phyloP scores from a whole-genome alignment of 2,113 vertebrate species.

The Vidua chalybeata region DNA sequence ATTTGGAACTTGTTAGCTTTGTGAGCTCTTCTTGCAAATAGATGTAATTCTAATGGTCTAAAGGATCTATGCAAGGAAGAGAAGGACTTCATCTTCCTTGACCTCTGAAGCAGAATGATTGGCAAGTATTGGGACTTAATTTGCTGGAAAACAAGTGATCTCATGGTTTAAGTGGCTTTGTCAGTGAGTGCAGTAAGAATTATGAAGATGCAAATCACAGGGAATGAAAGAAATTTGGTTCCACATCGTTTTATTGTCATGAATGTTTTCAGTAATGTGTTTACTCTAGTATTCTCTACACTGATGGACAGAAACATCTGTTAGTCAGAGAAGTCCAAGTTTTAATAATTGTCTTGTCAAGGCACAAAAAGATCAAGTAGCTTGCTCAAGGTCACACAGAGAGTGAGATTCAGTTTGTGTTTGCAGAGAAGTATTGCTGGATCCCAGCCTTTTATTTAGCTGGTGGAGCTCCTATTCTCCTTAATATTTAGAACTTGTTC shows the following conservation, averaged over 20 bases:
- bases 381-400: conserved; percentile 42
- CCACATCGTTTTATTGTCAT: background rate
- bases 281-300: background rate
- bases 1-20: conserved; percentile 75
- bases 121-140: conserved; percentile 50
- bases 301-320: conserved; percentile 46
- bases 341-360: conserved; percentile 51
- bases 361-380: conserved; percentile 18
- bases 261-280: background rate
- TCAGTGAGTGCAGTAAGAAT: conserved; percentile 52
- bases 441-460: conserved; percentile 17
- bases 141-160: conserved; percentile 73
- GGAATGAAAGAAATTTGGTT: conserved; percentile 57
- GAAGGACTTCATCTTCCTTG: conserved; percentile 52
- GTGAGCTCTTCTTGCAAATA: conserved; percentile 34
- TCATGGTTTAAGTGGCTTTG: conserved; percentile 63
- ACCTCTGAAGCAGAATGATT: conserved; percentile 53
- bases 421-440: conserved; percentile 41
- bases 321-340: conserved; percentile 2
- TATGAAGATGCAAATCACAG: conserved; percentile 55
- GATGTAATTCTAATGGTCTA: conserved; percentile 54
- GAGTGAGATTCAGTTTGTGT: conserved; percentile 10
- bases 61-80: conserved; percentile 42
- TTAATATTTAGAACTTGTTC: conserved; percentile 39
- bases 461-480: background rate